Percentiles rank a stretch among this genome's conserved stretches.
phyloP scores from a whole-genome alignment of 2,888 invertebrate species.

The Tridacna crocea region DNA sequence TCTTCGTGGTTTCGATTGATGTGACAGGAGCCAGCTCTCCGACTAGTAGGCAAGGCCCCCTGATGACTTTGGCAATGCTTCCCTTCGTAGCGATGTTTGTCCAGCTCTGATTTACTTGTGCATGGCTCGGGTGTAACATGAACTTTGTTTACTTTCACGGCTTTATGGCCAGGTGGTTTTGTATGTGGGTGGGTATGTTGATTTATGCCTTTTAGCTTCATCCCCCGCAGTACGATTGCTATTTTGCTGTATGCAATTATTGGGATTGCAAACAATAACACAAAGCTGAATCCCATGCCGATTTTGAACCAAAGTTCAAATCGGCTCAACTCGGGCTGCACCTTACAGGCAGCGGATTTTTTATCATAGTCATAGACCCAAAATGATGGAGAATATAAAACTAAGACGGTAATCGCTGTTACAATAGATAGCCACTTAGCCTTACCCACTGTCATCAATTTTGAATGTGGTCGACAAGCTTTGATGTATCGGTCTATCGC shows the following conservation, averaged over 20 bases:
- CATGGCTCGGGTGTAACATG: neutral
- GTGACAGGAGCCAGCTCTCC: neutral
- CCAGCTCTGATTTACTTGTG: neutral
- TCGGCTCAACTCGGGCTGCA: neutral
- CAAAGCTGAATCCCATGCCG: neutral
- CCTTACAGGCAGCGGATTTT: neutral
- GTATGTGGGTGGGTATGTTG: neutral
- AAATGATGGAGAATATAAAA: neutral
- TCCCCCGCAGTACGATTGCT: neutral
- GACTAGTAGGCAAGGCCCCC: neutral
- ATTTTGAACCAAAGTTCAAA: neutral
- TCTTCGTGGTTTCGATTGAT: neutral
- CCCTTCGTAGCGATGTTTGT: neutral
- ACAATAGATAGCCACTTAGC: neutral
- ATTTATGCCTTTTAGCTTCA: neutral
- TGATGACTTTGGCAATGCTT: neutral
- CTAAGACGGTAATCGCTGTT: neutral
- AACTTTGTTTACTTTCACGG: neutral
- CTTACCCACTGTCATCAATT: neutral
- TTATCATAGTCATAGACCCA: neutral
- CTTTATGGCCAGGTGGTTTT: neutral
- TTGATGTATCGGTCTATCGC: conserved; percentile 1
- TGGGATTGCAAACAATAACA: neutral
- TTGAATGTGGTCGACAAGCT: conserved; percentile 9
- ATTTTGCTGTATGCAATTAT: neutral